phyloP scores from a whole-genome alignment of 2,888 invertebrate species.

The Limnephilus marmoratus region DNA sequence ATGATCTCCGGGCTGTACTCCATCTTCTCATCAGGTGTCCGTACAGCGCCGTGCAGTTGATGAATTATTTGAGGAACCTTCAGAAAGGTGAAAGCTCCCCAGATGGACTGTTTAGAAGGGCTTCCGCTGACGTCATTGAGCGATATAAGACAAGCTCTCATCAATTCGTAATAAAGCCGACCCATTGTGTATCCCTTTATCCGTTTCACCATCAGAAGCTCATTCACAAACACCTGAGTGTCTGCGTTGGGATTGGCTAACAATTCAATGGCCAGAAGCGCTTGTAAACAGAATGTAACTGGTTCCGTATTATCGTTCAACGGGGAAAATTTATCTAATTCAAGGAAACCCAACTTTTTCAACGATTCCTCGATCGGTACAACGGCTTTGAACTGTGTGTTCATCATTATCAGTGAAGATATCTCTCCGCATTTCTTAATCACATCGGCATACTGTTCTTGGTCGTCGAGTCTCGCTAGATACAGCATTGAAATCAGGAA shows the following conservation, averaged over 20 bases:
- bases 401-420: slow-evolving; percentile 79
- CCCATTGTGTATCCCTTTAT: slow-evolving; percentile 89
- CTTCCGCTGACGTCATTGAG: slow-evolving; percentile 91
- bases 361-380: slow-evolving; percentile 79
- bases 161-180: slow-evolving; percentile 91
- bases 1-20: slow-evolving; percentile 87
- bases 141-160: slow-evolving; percentile 93
- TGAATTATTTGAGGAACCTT: slow-evolving; percentile 91
- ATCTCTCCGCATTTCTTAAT: slow-evolving; percentile 88
- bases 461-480: slow-evolving; percentile 88
- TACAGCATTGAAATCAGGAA: slow-evolving; percentile 90
- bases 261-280: slow-evolving; percentile 90
- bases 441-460: slow-evolving; percentile 81
- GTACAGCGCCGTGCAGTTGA: slow-evolving; percentile 80
- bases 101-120: slow-evolving; percentile 88
- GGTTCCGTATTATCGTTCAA: slow-evolving; percentile 79
- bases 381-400: slow-evolving; percentile 77
- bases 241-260: slow-evolving; percentile 91
- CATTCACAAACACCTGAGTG: slow-evolving; percentile 87
- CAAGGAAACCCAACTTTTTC: slow-evolving; percentile 80
- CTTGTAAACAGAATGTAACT: slow-evolving; percentile 86
- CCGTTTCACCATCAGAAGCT: slow-evolving; percentile 89
- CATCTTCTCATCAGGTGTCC: slow-evolving; percentile 77
- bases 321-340: slow-evolving; percentile 79
- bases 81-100: slow-evolving; percentile 96